Conservation (phyloP, 2,888 invertebrate species). For the Drosophila borealis region DNA sequence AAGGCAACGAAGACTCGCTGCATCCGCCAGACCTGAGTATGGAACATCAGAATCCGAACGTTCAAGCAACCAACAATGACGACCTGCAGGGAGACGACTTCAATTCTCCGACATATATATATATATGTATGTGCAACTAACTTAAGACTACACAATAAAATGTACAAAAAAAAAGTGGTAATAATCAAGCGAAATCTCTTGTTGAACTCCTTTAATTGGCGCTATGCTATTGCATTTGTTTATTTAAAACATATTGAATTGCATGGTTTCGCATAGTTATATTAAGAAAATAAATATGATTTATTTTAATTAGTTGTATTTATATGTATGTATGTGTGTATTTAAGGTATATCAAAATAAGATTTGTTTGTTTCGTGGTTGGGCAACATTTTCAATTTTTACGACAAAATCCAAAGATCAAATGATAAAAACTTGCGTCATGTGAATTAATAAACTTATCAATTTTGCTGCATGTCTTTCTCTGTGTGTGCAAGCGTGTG, state of each 20-base stretch:
- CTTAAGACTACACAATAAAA: constrained; percentile 54
- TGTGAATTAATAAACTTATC: constrained; percentile 10
- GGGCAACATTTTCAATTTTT: constrained; percentile 5
- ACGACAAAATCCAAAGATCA: constrained; percentile 9
- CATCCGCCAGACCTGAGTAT: no score
- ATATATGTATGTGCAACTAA: constrained; percentile 31
- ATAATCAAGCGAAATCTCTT: constrained; percentile 7
- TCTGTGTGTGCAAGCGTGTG: constrained; percentile 1
- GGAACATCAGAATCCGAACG: no score
- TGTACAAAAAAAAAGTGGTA: constrained; percentile 20
- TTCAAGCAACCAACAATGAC: no score
- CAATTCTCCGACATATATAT: no score
- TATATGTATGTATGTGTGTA: background rate
- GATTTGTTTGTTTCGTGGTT: background rate
- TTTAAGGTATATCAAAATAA: constrained; percentile 9
- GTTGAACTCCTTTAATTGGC: constrained; percentile 7
- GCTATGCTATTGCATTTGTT: constrained; percentile 21
- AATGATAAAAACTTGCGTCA: background rate
- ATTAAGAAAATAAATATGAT: constrained; percentile 37
- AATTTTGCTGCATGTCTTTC: constrained; percentile 28
- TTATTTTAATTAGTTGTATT: constrained; percentile 20
- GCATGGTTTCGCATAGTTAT: constrained; percentile 12
- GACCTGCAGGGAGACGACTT: no score
- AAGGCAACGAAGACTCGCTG: no score
- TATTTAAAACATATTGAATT: constrained; percentile 13